Base-by-base conservation (phyloP, 1,140 invertebrate genomes). In the Latrodectus geometricus region DNA sequence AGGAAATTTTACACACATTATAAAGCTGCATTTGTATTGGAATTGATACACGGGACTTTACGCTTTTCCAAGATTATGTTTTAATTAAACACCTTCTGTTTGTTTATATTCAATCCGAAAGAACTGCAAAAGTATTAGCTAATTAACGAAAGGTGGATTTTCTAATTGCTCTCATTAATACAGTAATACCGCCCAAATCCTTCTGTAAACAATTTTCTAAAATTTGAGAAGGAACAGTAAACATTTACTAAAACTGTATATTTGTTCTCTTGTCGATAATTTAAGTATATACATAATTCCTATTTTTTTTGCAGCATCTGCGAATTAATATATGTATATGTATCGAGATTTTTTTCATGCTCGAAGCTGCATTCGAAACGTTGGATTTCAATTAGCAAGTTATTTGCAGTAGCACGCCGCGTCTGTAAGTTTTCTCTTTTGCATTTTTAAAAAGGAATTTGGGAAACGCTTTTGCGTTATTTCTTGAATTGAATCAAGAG, bases 341-440 rank as follows among this genome's bases (percentile, higher is more conserved):
- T 75, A 69, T 20, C 2, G 61, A 52, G 68, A 48, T 77, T 77
- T 78, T 86, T 78, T 86, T 69, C n/a, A n/a, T 56, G 12, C 35
- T 70, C 21, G 68, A 72, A 86, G 69, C 74, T 65, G 15, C 74
- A 75, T 48, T 74, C 77, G 83, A 86, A 86, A 86, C 77, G 83
- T 86, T 86, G 77, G 83, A 86, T 86, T 86, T 86, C 83, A 86
- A 86, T 86, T 86, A 86, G 83, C 74, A 86, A 78, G 74, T 74
- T 86, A 86, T 86, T 86, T 86, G 75, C 83, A 35, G 75, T 77
- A 83, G 72, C 74, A 83, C 56, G 72, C 72, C 72, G 56, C 81
- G 56, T 83, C 54, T 83, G 83, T 61, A 56, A 35, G 74, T 49
- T 86, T 78, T 54, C 73, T 50, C 75, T 74, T 72, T 81, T 66